Percentiles rank a stretch among this genome's conserved stretches.
phyloP scores from a whole-genome alignment of 2,113 vertebrate genomes.

The Willisornis vidua region DNA sequence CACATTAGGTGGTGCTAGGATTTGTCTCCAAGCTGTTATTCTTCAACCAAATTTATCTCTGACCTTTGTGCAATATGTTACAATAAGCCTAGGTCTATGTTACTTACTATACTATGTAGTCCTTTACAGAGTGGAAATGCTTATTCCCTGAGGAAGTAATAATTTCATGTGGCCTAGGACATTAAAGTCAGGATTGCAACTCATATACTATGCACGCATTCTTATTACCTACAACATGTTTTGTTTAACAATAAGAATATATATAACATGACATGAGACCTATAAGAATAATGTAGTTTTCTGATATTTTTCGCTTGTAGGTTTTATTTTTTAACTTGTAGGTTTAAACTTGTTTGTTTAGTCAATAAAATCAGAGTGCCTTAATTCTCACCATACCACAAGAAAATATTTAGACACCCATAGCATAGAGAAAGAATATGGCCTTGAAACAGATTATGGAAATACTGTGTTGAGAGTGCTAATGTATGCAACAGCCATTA shows the following conservation, averaged over 20 bases:
- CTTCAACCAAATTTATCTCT: neutral
- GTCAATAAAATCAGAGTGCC: neutral
- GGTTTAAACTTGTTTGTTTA: neutral
- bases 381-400: neutral
- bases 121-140: neutral
- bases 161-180: neutral
- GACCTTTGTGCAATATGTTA: neutral
- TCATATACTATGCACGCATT: neutral
- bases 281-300: neutral
- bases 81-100: neutral
- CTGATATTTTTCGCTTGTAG: neutral
- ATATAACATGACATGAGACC: neutral
- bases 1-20: fast-evolving
- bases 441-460: neutral
- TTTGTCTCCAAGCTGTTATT: neutral
- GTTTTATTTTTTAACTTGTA: neutral
- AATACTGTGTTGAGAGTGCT: neutral
- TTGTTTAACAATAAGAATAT: neutral
- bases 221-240: neutral
- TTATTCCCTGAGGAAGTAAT: neutral
- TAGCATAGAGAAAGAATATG: neutral
- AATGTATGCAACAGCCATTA: neutral
- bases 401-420: neutral
- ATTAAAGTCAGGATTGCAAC: neutral
- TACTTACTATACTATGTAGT: neutral